These are phyloP conservation scores for Hylomyscus alleni DNA, from an alignment of 2,797 vertebrate genomes.

Conservation along the genomic window DNA sequence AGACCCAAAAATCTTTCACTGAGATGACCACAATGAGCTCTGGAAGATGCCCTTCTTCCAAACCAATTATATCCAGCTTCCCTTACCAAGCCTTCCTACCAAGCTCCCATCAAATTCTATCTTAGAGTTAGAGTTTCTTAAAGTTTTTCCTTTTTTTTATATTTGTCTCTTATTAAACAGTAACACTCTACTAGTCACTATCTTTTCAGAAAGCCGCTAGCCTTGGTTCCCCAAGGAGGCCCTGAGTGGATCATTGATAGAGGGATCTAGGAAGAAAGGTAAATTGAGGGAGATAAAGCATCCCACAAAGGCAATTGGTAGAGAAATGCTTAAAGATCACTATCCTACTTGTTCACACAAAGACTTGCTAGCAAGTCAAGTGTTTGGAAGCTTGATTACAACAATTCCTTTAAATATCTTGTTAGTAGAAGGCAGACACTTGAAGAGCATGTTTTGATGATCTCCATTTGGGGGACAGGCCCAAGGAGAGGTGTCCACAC, in stretches of 20 bases:
- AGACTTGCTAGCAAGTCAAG: neutral
- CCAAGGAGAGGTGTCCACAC: neutral
- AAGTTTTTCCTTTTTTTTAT: slow-evolving; percentile 3
- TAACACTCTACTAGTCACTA: neutral
- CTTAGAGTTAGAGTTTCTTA: neutral
- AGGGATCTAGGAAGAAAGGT: neutral
- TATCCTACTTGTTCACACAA: neutral
- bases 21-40: neutral
- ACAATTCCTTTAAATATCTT: neutral
- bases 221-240: neutral
- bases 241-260: neutral
- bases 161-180: neutral
- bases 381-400: neutral
- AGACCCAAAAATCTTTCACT: neutral
- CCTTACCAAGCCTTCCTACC: neutral
- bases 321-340: neutral
- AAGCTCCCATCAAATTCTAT: neutral
- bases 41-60: neutral
- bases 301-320: neutral
- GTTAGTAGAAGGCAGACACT: slow-evolving; percentile 34
- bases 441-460: neutral
- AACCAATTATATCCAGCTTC: neutral
- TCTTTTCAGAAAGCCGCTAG: slow-evolving; percentile 1
- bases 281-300: neutral
- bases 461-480: neutral